A percentile compares a stretch with the other conserved stretches of the same genome.
phyloP scores from a whole-genome alignment of 2,797 vertebrate genomes.

The Clarias laeviceps region DNA sequence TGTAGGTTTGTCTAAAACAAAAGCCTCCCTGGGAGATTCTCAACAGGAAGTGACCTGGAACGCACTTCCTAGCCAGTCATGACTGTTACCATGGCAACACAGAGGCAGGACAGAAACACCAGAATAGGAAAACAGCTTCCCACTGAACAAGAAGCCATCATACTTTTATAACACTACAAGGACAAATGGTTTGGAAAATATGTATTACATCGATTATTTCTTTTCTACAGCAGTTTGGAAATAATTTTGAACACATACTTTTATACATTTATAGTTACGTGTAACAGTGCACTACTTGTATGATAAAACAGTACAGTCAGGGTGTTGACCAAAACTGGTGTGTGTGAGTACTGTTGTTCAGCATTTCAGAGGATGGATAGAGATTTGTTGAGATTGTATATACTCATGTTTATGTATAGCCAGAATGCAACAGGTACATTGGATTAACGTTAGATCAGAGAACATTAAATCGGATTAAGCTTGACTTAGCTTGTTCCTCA shows the following conservation, averaged over 20 bases:
- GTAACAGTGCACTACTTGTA: background rate
- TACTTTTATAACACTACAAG: background rate
- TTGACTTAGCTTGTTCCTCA: constrained; percentile 2
- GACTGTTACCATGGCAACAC: constrained; percentile 67
- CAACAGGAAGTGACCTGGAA: constrained; percentile 59
- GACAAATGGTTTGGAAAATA: background rate
- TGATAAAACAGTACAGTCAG: background rate
- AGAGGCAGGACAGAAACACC: constrained; percentile 49
- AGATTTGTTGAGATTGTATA: background rate
- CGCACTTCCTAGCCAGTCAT: constrained; percentile 54
- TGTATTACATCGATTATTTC: background rate
- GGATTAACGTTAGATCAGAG: background rate
- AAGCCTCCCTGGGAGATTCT: constrained; percentile 48
- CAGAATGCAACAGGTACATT: background rate
- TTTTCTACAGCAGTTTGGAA: background rate
- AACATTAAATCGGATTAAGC: background rate
- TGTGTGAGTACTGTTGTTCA: background rate
- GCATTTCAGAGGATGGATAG: background rate
- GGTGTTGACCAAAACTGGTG: background rate
- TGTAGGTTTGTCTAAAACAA: constrained; percentile 37
- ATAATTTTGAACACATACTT: background rate
- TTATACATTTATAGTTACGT: background rate
- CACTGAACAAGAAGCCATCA: constrained; percentile 11
- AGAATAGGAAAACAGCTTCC: constrained; percentile 42
- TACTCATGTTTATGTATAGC: background rate